phyloP scores from a whole-genome alignment of 2,113 vertebrate genomes.

The Nipponia nippon region DNA sequence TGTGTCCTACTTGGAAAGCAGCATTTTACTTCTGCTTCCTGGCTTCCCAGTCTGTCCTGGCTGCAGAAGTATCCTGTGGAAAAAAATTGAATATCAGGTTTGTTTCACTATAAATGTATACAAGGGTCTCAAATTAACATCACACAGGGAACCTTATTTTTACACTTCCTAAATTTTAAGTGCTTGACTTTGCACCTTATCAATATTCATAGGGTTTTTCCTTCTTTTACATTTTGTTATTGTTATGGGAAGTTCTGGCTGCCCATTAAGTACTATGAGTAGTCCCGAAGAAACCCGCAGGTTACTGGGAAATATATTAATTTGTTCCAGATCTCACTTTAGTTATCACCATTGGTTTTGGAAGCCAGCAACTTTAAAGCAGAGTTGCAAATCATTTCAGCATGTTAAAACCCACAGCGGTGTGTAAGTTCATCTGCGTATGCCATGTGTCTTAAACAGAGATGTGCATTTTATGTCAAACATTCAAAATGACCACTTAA shows the following conservation, averaged over 20 bases:
- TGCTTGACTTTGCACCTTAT: neutral
- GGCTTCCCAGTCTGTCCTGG: neutral
- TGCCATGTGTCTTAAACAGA: neutral
- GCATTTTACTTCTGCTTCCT: neutral
- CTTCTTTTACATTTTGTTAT: conserved; percentile 13
- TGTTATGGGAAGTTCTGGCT: conserved; percentile 1
- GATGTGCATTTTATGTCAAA: conserved; percentile 29
- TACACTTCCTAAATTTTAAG: neutral
- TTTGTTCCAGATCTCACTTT: conserved; percentile 33
- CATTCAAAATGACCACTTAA: conserved; percentile 12
- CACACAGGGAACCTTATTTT: neutral
- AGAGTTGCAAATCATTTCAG: conserved; percentile 12
- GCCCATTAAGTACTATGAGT: neutral
- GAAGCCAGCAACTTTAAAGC: conserved; percentile 17
- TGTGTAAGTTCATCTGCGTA: neutral
- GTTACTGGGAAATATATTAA: conserved; percentile 40
- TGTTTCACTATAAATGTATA: neutral
- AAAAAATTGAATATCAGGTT: neutral
- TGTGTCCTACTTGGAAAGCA: neutral
- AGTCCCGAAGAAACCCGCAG: neutral
- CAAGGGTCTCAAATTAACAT: neutral
- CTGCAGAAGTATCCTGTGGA: neutral
- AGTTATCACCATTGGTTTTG: conserved; percentile 23
- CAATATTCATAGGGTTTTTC: neutral
- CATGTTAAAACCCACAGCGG: neutral